phyloP scores from a whole-genome alignment of 2,113 vertebrate species.

The Mastomys coucha region DNA sequence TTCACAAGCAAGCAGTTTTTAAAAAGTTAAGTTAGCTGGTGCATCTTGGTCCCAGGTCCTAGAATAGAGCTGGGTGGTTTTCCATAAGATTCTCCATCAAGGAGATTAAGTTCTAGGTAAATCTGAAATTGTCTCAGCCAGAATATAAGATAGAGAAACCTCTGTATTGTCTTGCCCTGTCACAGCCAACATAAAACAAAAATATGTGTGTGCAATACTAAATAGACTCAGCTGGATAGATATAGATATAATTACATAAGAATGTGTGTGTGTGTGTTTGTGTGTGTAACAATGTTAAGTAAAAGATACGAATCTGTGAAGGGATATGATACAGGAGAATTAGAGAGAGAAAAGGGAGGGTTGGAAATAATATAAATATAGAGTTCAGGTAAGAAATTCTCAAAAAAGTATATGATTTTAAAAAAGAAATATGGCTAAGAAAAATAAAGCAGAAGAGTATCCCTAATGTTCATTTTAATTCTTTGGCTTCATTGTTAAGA shows the following conservation, averaged over 20 bases:
- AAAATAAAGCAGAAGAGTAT: conserved; percentile 25
- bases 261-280: no score
- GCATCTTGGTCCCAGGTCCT: background rate
- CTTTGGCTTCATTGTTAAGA: background rate
- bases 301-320: no score
- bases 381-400: background rate
- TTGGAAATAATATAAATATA: background rate
- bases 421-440: background rate
- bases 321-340: no score
- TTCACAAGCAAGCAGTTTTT: background rate
- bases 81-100: background rate
- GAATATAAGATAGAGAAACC: no score
- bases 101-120: no score
- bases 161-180: background rate
- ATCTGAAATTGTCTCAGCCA: no score
- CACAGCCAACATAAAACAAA: no score
- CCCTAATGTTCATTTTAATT: background rate
- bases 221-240: no score
- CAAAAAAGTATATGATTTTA: background rate
- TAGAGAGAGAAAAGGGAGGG: no score
- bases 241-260: no score
- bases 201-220: no score
- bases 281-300: no score
- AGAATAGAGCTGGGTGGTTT: background rate
- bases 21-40: background rate